Evolutionary conservation across 2,888 invertebrate species (phyloP), one percentile per base, ranked within the genome.

Genomic region (Halictus ligatus): DNA sequence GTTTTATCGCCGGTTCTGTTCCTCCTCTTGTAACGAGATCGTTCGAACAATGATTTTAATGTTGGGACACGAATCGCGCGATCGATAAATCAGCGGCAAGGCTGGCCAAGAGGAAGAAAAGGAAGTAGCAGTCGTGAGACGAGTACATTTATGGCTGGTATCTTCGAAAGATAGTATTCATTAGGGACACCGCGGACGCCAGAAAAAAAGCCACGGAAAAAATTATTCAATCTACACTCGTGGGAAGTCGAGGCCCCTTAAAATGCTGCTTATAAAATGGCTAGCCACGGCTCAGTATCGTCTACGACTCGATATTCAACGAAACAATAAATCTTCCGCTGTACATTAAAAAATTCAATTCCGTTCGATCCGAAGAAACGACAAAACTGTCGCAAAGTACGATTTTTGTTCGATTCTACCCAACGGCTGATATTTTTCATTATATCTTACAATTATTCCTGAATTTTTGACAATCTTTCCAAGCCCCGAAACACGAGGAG

Each of bases 91-190:
- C 25, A 2, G 58, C 50, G 29, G 40, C 84, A 72, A 80, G 71
- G 73, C 54, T 80, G 64, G 6, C 15, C 46, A 29, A 71, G 54
- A 58, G 60, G 72, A 75, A 86, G 76, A 84, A 84, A 78, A 67
- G n/a, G 50, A 78, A 82, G 64, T 60, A 83, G 81, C 72, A 58
- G 75, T 67, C 12, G 60, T n/a, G 58, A 12, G 72, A 64, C n/a
- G 74, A 72, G 77, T 89, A 83, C 85, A 85, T 87, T 87, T 84
- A 89, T 82, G 80, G 71, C n/a, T 75, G 46, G 73, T 75, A 76
- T 88, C 84, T 85, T 83, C 35, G 75, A 60, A n/a, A 83, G 83
- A 86, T 84, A 89, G 83, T 80, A 88, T 90, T 90, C 88, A 90
- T 89, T 77, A 81, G 79, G 83, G 74, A 83, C 78, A 80, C 77